phyloP scores from a whole-genome alignment of 1,140 invertebrate genomes.

The Lithobius niger region DNA sequence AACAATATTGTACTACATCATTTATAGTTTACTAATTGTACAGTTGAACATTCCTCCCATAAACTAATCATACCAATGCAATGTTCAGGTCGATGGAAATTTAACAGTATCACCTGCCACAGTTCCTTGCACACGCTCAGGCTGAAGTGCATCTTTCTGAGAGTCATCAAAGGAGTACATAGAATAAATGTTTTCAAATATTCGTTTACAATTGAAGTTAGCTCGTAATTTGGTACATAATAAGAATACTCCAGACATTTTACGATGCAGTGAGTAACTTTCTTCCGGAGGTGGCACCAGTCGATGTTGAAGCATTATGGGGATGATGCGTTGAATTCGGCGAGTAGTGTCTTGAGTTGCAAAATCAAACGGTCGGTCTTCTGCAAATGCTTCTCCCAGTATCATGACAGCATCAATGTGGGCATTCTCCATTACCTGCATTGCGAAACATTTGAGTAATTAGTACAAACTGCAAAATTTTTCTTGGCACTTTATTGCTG shows the following conservation, averaged over 20 bases:
- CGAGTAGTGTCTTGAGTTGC: slow-evolving; percentile 61
- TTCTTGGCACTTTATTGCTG: no score
- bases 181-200: slow-evolving; percentile 61
- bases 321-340: slow-evolving; percentile 69
- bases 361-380: slow-evolving; percentile 71
- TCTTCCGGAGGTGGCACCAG: slow-evolving; percentile 96
- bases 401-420: slow-evolving; percentile 94
- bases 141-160: neutral
- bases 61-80: no score
- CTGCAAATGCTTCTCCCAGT: slow-evolving; percentile 77
- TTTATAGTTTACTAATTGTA: no score
- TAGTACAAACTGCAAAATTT: neutral
- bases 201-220: slow-evolving; percentile 64
- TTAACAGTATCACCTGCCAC: no score
- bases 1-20: no score
- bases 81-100: no score
- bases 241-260: slow-evolving; percentile 93
- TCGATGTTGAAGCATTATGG: slow-evolving; percentile 84
- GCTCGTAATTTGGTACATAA: slow-evolving; percentile 82
- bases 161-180: slow-evolving; percentile 15
- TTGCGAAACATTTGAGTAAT: slow-evolving; percentile 14
- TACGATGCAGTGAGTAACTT: slow-evolving; percentile 95
- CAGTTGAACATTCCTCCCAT: no score
- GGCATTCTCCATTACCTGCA: slow-evolving; percentile 77
- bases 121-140: no score